Evolutionary conservation across 2,797 vertebrate species (phyloP), one percentile per base, ranked within the genome.

Genomic region (Leontopithecus rosalia): DNA sequence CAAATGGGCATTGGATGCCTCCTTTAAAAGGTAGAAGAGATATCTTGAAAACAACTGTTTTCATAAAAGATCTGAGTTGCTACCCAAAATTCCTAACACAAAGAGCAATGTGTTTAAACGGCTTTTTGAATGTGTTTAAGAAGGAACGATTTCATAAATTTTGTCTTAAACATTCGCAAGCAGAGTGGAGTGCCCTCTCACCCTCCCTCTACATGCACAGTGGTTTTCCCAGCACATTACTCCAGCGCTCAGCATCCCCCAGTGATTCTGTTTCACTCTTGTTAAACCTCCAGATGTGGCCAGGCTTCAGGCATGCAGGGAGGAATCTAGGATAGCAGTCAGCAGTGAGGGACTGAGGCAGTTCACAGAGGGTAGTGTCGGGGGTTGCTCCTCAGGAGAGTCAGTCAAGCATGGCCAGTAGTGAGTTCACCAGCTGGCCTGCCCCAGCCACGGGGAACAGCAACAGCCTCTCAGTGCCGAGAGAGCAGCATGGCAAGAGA

Each of bases 131-230:
- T 80, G 50, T 76, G 33, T 67, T 73, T 73, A 79, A 80, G 46
- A 87, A 33, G 55, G 17, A 58, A 61, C 46, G 11, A 12, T 86
- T 95, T 95, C 28, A 41, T 97, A 87, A 67, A 64, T 90, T 88
- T 61, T 33, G 75, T 73, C 58, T 67, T 79, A 92, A 91, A 33
- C 22, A 80, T 92, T 91, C n/a, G 58, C n/a, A 93, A 80, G 83
- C 46, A 83, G 17, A 75, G 22, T 30, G 24, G 12, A 41, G 9
- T 55, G 4, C n/a, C 15, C 5, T 88, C 6, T 79, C 1, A 72
- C 41, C 19, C 11, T 95, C 17, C 33, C 36, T 87, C 24, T 50
- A 64, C 0, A 12, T 3, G 14, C 41, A 83, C 4, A 86, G 52
- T 2, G 13, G 24, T 30, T 95, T 72, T 15, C 28, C 77, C 28